Base-by-base conservation (phyloP, 2,888 invertebrate genomes). In the Tribolium freemani region DNA sequence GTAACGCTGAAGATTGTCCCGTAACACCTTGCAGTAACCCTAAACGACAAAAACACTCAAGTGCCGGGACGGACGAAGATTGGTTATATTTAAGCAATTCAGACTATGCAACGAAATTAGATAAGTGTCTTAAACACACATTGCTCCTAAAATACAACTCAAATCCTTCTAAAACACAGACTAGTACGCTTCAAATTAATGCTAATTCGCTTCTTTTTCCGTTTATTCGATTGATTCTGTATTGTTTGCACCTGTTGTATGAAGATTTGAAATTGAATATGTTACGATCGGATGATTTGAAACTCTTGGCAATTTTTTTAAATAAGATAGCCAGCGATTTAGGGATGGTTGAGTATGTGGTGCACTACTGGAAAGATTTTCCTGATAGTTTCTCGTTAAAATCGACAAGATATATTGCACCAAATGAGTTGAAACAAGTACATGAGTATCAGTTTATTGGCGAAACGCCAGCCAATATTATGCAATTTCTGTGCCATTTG, bases 221-320 rank as follows among this genome's bases (percentile, higher is more conserved):
- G 0, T 91, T 93, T 79, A 90, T 94, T 8, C 90, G 94, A 4
- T 89, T 93, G 63, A 89, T 97, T 30, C 89, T 96, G 69, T 95
- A 92, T 83, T 90, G 94, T 0, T 88, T 98, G 38, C 98, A 98
- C 87, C 88, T 98, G 30, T 89, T 97, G 0, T 97, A 97, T 81
- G 97, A 98, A 88, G 97, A 97, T 83, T 88, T 96, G 3, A 97
- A 97, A 83, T 85, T 97, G 68, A 94, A 96, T 80, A 89, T 91
- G 0, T 87, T 94, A 0, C 87, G 93, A 76, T 89, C 90, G 54
- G 91, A 91, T 68, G 91, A 93, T 77, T 84, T 95, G 73, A 89
- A 90, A 64, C 88, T 91, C 0, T 83, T 97, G 46, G 93, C 92
- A 0, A 88, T 88, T 75, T 90, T 96, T 69, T 86, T 97, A 38